Base-by-base conservation (phyloP, 2,113 vertebrate genomes). In the Daubentonia madagascariensis region DNA sequence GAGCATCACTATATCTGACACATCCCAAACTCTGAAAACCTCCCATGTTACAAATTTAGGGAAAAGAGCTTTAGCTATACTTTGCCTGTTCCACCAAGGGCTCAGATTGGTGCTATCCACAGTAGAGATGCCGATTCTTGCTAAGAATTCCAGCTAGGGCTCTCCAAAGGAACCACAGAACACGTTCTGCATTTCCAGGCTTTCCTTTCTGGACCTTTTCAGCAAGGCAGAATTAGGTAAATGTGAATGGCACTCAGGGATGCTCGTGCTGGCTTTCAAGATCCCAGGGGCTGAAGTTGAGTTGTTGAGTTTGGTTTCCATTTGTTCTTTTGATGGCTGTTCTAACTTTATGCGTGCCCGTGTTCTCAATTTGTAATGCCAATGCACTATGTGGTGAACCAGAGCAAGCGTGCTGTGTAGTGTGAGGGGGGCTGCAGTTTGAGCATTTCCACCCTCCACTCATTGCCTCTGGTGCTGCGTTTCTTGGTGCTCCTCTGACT, bases 201-300 rank as follows among this genome's bases (percentile, higher is more conserved):
- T 43, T 54, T 92, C 72, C 68, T 76, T 50, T 92, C 30, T 61
- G n/a, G 23, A 11, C 83, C 30, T 87, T 87, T 81, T 72, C 67
- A 50, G 48, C 32, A 61, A 81, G 45, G 32, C 16, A 73, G 85
- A 75, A 68, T 70, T 25, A 85, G 30, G 10, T 43, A n/a, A 86
- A 78, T 3, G 0, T 32, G 40, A 90, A 20, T 1, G 28, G 7
- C 12, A 35, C 43, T 76, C 76, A 20, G 59, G 57, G 16, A 45
- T 2, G 1, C 32, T 5, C 14, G 9, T 2, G 37, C 18, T 85
- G 37, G 12, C 35, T 32, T 30, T 76, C 25, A 45, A 35, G 52
- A 80, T 45, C 28, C 93, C n/a, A 45, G 54, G 59, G 93, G 35
- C 52, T 89, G 32, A 85, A 78, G 48, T 0, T 40, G 59, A 93